Evolutionary conservation across 2,113 vertebrate genomes (phyloP), one percentile per base, ranked within the genome.

Genomic region (Eolophus roseicapilla): DNA sequence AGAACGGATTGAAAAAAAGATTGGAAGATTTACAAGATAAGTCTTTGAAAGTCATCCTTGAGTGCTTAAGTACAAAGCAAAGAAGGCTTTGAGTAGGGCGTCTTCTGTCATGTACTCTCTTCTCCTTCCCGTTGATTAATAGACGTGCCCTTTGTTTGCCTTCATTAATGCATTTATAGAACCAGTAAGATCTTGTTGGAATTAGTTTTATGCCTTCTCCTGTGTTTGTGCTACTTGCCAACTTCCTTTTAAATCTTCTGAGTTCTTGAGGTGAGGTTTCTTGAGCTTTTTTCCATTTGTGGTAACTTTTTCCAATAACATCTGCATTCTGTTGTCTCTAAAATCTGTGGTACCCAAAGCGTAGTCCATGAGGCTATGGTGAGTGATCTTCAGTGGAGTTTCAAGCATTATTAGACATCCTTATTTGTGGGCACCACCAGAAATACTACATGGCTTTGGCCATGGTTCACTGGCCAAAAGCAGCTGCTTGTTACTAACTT

Each of bases 51-150:
- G 89, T 89, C 84, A 89, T 89, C 83, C 73, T 73, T 82, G 65
- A 84, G 39, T 82, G 93, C 91, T 73, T 85, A 87, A 87, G 55
- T 82, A 86, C 86, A 95, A 93, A 92, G 89, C 65, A 93, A 87
- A 86, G 94, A 59, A 79, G 33, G 74, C 62, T 95, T 86, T 96
- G 94, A 95, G 77, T 55, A 86, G 86, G 73, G 35, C 1, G 7
- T 88, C 76, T 93, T 75, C 55, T 88, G 47, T 90, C 3, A 0
- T 50, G 55, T 78, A 50, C 43, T 91, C 44, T 84, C 46, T 83
- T 90, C 44, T 88, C 65, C 65, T 93, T 95, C 73, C 88, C 85
- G 85, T 76, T 86, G 80, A 55, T 95, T 92, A 81, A 39, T n/a
- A 95, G 86, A 68, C 33, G 43, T 86, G 39, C 39, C 33, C 69